phyloP scores from a whole-genome alignment of 30 jellyfish, hydroid and myxozoan species.

The Nemopilema nomurai region DNA sequence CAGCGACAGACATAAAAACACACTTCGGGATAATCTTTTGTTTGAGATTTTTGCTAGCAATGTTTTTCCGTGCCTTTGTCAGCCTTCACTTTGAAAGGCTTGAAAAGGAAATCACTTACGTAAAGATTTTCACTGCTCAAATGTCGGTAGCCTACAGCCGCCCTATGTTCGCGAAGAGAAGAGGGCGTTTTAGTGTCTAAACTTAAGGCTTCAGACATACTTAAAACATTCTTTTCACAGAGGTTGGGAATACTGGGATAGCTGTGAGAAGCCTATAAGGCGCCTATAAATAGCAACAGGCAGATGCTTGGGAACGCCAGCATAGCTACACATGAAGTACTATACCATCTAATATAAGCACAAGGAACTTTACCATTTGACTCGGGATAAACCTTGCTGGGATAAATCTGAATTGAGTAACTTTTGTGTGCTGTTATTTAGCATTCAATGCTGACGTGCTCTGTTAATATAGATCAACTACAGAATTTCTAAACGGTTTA shows the following conservation, averaged over 20 bases:
- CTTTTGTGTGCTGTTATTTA: too few species aligned
- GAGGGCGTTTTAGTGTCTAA: background rate
- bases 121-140: constrained; percentile 10
- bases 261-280: background rate
- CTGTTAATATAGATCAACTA: too few species aligned
- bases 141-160: constrained; percentile 23
- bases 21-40: background rate
- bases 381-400: too few species aligned
- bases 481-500: too few species aligned
- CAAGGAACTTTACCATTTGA: background rate
- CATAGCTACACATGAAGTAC: background rate
- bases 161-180: background rate
- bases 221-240: background rate
- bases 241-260: background rate
- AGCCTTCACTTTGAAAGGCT: background rate
- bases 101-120: constrained; percentile 22
- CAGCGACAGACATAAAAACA: background rate
- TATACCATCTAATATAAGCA: background rate
- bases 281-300: background rate
- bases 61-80: background rate
- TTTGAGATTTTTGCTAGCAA: background rate
- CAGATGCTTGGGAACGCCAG: background rate
- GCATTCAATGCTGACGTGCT: too few species aligned
- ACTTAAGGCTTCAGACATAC: background rate
- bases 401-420: too few species aligned